Conservation (phyloP, 2,888 invertebrate species). For the Pseudeuparius sepicola region DNA sequence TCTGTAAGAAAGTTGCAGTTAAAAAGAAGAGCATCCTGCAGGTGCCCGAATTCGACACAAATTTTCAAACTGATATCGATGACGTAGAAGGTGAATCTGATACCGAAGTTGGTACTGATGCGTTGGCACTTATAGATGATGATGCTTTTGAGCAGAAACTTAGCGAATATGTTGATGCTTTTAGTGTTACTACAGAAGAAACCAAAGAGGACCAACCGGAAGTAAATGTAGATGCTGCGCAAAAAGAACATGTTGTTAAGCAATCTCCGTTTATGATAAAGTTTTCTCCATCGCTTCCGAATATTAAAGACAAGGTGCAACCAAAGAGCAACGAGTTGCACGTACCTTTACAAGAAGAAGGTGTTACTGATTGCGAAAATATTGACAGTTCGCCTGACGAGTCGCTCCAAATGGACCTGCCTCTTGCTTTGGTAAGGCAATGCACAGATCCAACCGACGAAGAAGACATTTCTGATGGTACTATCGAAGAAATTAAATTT, state of each 20-base stretch:
- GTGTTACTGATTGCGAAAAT: conserved; percentile 42
- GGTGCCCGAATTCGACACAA: conserved; percentile 26
- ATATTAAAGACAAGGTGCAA: not conserved
- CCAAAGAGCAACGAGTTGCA: conserved; percentile 4
- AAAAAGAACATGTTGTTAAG: too few relatives aligned
- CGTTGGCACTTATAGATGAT: too few relatives aligned
- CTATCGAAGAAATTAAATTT: conserved; percentile 26
- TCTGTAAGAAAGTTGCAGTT: conserved; percentile 25
- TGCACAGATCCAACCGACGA: conserved; percentile 23
- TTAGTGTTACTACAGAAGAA: conserved; percentile 24
- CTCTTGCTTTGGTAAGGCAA: conserved; percentile 33
- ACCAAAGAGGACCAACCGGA: too few relatives aligned
- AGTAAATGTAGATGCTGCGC: too few relatives aligned
- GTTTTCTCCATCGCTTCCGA: conserved; percentile 16
- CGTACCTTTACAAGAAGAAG: conserved; percentile 29
- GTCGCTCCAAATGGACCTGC: conserved; percentile 32
- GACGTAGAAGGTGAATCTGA: conserved; percentile 38
- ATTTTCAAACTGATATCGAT: conserved; percentile 36
- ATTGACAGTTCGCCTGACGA: conserved; percentile 34
- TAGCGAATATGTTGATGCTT: conserved; percentile 25
- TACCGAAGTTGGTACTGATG: conserved; percentile 18
- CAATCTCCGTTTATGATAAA: conserved; percentile 17
- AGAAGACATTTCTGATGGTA: conserved; percentile 22
- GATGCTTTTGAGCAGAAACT: conserved; percentile 24
- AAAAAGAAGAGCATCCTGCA: conserved; percentile 22